phyloP scores from a whole-genome alignment of 2,113 vertebrate genomes.

The Hystrix cristata region DNA sequence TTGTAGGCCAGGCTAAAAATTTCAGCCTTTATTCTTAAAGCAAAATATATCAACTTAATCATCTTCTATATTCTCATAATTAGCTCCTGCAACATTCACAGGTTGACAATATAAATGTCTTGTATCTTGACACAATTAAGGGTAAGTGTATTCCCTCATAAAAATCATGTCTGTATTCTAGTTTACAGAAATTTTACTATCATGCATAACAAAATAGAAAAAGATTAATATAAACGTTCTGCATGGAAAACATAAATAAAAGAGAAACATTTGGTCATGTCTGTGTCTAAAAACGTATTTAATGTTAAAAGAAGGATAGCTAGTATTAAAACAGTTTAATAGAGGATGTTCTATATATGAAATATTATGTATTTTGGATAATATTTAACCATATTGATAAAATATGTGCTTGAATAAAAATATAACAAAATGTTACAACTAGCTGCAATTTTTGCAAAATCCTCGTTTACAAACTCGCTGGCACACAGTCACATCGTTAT shows the following conservation, averaged over 20 bases:
- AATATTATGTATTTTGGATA: neutral
- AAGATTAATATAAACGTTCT: neutral
- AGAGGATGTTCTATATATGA: neutral
- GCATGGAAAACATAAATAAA: neutral
- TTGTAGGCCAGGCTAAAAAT: neutral
- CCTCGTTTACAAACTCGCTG: neutral
- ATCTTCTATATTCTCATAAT: neutral
- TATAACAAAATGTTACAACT: neutral
- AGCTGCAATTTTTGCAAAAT: neutral
- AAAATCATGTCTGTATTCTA: neutral
- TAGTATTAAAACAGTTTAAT: neutral
- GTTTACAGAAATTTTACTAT: neutral
- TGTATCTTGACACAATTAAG: neutral
- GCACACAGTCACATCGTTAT: neutral
- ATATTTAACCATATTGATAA: neutral
- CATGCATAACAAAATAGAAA: neutral
- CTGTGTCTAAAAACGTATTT: neutral
- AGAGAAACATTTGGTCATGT: neutral
- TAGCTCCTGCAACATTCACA: neutral
- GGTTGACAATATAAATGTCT: neutral
- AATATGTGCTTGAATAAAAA: neutral
- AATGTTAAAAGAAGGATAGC: neutral
- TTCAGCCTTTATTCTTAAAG: neutral
- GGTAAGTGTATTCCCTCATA: neutral
- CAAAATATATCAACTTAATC: neutral